Evolutionary conservation across 2,888 invertebrate species (phyloP).

Genomic region (Scelioninae gen. 2): DNA sequence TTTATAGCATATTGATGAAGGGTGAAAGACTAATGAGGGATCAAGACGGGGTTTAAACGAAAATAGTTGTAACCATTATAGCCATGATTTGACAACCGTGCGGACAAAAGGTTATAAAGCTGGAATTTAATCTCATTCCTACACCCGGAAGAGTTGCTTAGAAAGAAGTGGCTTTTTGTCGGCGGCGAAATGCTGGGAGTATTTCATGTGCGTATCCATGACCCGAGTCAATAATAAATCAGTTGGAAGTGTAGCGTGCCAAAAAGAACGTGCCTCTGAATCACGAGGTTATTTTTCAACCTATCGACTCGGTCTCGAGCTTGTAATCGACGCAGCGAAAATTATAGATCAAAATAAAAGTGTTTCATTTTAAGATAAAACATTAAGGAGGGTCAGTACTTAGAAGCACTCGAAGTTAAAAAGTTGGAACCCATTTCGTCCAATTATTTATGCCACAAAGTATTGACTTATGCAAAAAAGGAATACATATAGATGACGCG

Average conservation of each 20-base stretch:
- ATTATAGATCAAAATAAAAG: conserved; percentile 6
- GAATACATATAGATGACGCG: no score
- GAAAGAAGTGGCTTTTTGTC: conserved; percentile 34
- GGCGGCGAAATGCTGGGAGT: conserved; percentile 23
- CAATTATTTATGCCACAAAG: no score
- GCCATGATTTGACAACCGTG: conserved; percentile 10
- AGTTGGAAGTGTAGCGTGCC: conserved; percentile 64
- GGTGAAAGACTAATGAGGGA: no score
- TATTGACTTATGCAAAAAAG: no score
- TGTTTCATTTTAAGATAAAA: neutral
- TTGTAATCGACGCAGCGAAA: conserved; percentile 16
- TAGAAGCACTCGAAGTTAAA: no score
- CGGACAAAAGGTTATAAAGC: conserved; percentile 17
- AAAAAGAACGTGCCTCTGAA: conserved; percentile 61
- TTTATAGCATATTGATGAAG: no score
- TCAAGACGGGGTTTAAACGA: no score
- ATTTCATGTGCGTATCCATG: conserved; percentile 59
- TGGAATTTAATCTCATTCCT: conserved; percentile 30
- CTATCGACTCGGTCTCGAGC: conserved; percentile 9
- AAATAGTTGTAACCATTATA: neutral
- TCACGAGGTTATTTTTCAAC: conserved; percentile 61
- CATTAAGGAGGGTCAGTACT: no score
- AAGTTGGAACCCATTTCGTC: no score
- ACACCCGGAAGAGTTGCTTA: conserved; percentile 24
- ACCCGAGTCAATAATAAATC: conserved; percentile 68